Evolutionary conservation across 1,140 invertebrate genomes (phyloP), one percentile per base, ranked within the genome.

Genomic region (Drosophila hydei): DNA sequence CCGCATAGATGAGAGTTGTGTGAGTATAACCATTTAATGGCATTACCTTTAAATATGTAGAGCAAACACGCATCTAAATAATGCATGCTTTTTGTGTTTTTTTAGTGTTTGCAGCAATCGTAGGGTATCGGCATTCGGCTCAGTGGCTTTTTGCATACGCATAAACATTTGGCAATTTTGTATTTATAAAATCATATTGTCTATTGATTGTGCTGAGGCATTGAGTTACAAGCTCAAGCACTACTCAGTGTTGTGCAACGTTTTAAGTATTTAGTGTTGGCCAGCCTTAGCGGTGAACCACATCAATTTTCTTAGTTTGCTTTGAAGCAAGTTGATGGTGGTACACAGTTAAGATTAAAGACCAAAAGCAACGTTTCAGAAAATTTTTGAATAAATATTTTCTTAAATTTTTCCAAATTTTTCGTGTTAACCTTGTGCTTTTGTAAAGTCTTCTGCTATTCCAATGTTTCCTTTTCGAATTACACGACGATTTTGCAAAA

Each of bases 11-110:
- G 58, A 45, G 77, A 40, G 77, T 62, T 74, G 77, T 85, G 77
- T 61, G 77, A 76, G 70, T 71, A 75, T 85, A 72, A 75, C 58
- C 45, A 70, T 85, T 87, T 77, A 81, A 81, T 81, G 51, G 74
- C 60, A 87, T 85, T 87, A 81, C 68, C 59, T 65, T 74, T 54
- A 81, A 81, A 87, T 81, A 72, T 75, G 77, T 72, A 69, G 47
- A 71, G 27, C 54, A 58, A 77, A 55, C 70, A 69, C 38, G 61
- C 45, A 27, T 42, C 73, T 64, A 52, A 87, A 71, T 76, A 72
- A 75, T 65, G 36, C 25, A 33, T 19, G 38, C 45, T 54, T 75
- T 56, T 63, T 36, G n/a, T 52, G 36, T 25, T 64, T 42, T 55
- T 19, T 21, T 48, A 11, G 12, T 9, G n/a, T n/a, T n/a, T 43